Percentiles rank a stretch among this genome's conserved stretches.
Evolutionary conservation across 2,797 vertebrate genomes (phyloP).

Genomic region (Chelon auratus): DNA sequence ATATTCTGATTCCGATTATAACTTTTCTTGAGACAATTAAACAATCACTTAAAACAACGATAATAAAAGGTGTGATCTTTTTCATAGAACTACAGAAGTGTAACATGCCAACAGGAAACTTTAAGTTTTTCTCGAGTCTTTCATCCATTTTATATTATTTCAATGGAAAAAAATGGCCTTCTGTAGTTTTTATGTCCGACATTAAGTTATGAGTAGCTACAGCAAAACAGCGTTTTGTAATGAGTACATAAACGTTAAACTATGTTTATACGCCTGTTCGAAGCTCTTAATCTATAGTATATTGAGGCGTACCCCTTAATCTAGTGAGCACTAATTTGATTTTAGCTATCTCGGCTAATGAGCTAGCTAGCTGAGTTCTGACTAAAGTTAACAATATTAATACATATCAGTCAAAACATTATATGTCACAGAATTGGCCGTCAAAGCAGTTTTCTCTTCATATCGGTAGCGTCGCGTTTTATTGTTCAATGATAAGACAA

Average conservation of each 20-base stretch:
- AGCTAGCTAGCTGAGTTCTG: conserved; percentile 28
- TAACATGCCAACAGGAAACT: too few species aligned
- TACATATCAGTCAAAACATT: not conserved
- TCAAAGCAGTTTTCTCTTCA: fast-evolving
- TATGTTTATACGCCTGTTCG: too few species aligned
- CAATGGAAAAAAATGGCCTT: too few species aligned
- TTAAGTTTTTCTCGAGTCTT: too few species aligned
- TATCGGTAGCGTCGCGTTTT: fast-evolving
- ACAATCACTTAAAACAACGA: not conserved
- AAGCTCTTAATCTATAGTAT: too few species aligned
- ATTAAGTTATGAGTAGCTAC: too few species aligned
- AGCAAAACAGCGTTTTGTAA: too few species aligned
- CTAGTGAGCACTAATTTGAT: conserved; percentile 4
- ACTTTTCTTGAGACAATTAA: not conserved
- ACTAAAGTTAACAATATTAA: conserved; percentile 19
- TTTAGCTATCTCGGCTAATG: conserved; percentile 24
- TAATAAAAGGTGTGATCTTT: not conserved
- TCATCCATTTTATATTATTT: too few species aligned
- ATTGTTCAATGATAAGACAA: not conserved
- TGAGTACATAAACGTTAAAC: too few species aligned
- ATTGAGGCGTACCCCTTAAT: not conserved
- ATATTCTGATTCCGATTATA: too few species aligned
- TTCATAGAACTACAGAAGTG: too few species aligned
- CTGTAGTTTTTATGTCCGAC: too few species aligned
- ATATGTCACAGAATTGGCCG: not conserved